These are phyloP conservation scores for Stictonetta naevosa DNA, from an alignment of 2,113 vertebrate genomes.

Conservation along the genomic window DNA sequence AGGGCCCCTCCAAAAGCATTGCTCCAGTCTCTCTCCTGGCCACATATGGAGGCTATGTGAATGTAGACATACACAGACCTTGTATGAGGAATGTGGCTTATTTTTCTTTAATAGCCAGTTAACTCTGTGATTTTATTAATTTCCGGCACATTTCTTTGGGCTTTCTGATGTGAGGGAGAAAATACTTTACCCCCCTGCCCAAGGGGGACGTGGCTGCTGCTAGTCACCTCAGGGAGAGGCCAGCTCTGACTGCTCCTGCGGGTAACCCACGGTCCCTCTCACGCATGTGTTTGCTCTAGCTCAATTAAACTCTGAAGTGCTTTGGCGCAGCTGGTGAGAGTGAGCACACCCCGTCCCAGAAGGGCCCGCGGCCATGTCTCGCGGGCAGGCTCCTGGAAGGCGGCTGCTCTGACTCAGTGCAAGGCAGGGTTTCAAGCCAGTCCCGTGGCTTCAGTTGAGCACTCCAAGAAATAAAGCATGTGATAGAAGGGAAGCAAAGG, in stretches of 20 bases:
- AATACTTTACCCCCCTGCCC: not conserved
- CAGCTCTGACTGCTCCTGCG: not conserved
- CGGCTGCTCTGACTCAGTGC: not conserved
- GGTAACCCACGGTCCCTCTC: not conserved
- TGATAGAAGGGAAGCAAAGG: not conserved
- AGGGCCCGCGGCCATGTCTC: not conserved
- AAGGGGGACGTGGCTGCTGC: too few species aligned
- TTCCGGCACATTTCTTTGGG: not conserved
- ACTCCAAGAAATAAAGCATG: not conserved
- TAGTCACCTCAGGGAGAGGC: not conserved
- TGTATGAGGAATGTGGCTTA: not conserved
- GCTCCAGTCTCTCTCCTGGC: not conserved
- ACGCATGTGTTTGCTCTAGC: not conserved
- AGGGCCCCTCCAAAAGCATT: not conserved
- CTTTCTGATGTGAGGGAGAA: not conserved
- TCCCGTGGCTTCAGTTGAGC: not conserved
- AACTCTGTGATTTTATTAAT: not conserved
- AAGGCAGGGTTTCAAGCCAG: not conserved
- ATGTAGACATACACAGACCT: not conserved
- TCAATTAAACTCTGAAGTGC: too few species aligned
- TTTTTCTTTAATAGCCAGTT: not conserved
- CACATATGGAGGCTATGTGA: rapidly evolving
- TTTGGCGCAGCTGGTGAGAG: not conserved
- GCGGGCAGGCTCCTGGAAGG: not conserved
- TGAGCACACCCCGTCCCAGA: too few species aligned